Evolutionary conservation across 2,797 vertebrate genomes (phyloP), one percentile per base, ranked within the genome.

Genomic region (Anguilla pacifica): DNA sequence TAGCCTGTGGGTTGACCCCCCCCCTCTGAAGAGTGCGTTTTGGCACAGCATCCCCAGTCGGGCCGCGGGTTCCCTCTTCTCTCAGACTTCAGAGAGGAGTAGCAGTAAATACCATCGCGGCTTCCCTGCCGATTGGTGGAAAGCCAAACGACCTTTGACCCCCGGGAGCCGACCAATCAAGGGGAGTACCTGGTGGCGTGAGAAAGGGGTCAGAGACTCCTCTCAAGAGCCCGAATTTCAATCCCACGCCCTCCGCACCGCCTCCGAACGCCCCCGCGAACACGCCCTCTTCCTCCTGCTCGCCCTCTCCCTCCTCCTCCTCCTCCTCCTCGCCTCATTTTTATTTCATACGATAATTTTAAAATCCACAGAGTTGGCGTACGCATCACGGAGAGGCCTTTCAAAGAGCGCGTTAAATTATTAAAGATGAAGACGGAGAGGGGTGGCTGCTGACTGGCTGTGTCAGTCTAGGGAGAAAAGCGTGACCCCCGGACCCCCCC

Each of bases 281-380:
- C 3, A 61, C 61, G 35, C n/a, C 35, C 17, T 87, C 51, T 67
- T 46, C 92, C 92, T 89, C 67, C 49, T 51, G 35, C 88, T 94
- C 90, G 17, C 61, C 57, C 15, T 87, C 53, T 82, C 39, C n/a
- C n/a, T n/a, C 92, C 92, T 89, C 67, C 88, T 94, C 90, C 88
- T 94, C 90, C 81, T 88, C 90, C 87, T 92, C 91, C 93, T 87
- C 87, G 28, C 92, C 92, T 94, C 93, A 94, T 94, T 88, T 89
- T 86, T 94, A 92, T 94, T 95, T 95, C 90, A 95, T 94, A 89
- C 64, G 61, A 84, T 86, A 90, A 95, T 95, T 96, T 95, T 95
- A 95, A 95, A 94, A 95, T 94, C 92, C 91, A 95, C 92, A 88
- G 89, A 90, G 91, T 93, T 94, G 94, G 95, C 94, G 94, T 94